Conservation (phyloP, 2,797 vertebrate species). For the Myotis planiceps region DNA sequence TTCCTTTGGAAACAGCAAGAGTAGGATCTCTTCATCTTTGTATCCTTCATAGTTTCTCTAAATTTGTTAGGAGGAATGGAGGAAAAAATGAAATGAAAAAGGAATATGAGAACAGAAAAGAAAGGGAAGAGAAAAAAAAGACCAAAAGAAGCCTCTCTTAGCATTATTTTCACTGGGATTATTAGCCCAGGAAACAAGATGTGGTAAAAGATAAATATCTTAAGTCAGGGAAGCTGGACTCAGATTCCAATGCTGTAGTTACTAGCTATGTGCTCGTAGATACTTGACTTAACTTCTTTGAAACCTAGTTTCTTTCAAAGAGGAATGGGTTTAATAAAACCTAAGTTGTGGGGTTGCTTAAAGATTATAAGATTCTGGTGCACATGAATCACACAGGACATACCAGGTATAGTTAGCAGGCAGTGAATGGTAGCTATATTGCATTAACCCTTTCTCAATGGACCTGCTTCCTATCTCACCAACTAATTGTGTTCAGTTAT, state of each 20-base stretch:
- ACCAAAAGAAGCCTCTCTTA: neutral
- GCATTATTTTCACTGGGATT: neutral
- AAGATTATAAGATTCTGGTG: neutral
- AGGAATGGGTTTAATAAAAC: slow-evolving; percentile 36
- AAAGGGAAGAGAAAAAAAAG: neutral
- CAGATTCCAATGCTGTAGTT: neutral
- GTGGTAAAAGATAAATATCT: neutral
- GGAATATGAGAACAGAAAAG: neutral
- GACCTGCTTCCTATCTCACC: neutral
- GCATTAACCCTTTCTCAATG: neutral
- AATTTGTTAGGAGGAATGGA: neutral
- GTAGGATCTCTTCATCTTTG: neutral
- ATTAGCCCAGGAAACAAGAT: neutral
- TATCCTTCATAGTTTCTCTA: neutral
- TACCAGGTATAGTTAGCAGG: neutral
- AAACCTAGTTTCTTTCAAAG: slow-evolving; percentile 8
- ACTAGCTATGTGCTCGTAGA: neutral
- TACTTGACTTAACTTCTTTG: neutral
- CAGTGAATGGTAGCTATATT: neutral
- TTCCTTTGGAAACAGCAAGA: neutral
- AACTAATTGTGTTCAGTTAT: neutral
- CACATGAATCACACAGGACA: neutral
- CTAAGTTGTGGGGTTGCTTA: neutral
- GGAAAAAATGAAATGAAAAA: neutral
- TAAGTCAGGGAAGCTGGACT: neutral